Conservation (phyloP, 1,140 invertebrate species). For the Anastrepha ludens region DNA sequence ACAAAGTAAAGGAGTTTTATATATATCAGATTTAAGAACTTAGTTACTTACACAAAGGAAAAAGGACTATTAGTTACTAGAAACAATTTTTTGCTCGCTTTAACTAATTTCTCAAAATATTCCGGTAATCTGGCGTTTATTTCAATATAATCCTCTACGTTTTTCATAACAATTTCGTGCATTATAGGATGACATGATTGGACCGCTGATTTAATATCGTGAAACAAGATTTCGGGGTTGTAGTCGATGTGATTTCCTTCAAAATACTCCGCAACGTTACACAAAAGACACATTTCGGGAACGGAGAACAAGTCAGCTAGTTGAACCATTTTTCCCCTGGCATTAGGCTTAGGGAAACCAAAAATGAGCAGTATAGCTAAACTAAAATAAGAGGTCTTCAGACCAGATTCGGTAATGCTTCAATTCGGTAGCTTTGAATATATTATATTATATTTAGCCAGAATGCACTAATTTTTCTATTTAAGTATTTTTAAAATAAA, state of each 20-base stretch:
- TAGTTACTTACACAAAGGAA: conserved; percentile 92
- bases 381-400: too few species aligned
- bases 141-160: conserved; percentile 88
- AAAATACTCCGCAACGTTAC: conserved; percentile 96
- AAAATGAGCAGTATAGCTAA: too few species aligned
- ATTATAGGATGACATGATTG: conserved; percentile 92
- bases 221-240: conserved; percentile 95
- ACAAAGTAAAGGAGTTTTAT: background rate
- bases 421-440: too few species aligned
- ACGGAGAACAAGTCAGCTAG: conserved; percentile 97
- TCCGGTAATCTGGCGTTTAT: conserved; percentile 83
- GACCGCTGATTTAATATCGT: conserved; percentile 94
- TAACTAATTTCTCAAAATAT: conserved; percentile 86
- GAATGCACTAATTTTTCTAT: too few species aligned
- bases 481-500: too few species aligned
- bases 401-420: too few species aligned
- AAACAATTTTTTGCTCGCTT: conserved; percentile 91
- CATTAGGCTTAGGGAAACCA: conserved; percentile 76
- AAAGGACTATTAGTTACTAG: conserved; percentile 97
- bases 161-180: conserved; percentile 88
- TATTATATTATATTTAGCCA: too few species aligned
- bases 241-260: conserved; percentile 92
- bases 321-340: conserved; percentile 91
- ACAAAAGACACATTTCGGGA: conserved; percentile 95
- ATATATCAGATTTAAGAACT: too few species aligned